Evolutionary conservation across 1,140 invertebrate genomes (phyloP), one percentile per base, ranked within the genome.

Genomic region (Anastrepha ludens): DNA sequence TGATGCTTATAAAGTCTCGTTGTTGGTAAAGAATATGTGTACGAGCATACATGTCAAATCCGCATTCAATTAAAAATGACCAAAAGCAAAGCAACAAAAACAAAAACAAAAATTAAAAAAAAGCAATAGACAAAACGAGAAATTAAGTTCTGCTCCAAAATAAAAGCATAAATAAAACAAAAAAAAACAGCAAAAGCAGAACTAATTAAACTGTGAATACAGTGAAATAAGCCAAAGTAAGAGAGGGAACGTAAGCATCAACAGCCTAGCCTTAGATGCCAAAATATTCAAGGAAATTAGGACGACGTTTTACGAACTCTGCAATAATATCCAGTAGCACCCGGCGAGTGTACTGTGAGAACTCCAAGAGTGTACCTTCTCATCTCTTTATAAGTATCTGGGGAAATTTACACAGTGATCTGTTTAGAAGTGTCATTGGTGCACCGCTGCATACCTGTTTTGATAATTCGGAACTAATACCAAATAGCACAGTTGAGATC

Each of bases 1-100:
- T 81, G 74, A 44, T 81, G 74, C 47, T 20, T 15, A 55, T 55
- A 55, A 55, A 81, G 74, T 20, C 47, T 81, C 47, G 47, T 81
- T 81, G 20, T 9, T 81, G 74, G 74, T n/a, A 20, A 81, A 81
- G 47, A 81, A 81, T 29, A 62, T 17, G 41, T 20, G 74, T 81
- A 58, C 17, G 15, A 81, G 74, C 20, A 50, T n/a, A 20, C 74
- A 81, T 41, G 20, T 81, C 47, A 81, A 81, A 81, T 81, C 74
- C 74, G 74, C 74, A 81, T 81, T 81, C 74, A 81, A 81, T 81
- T 81, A 81, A 81, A 81, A 81, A 81, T 58, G 44, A 20, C 15
- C 47, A 44, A 81, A 81, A 55, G 9, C 15, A n/a, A 55, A 20
- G 2, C 44, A 9, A 11, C 9, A 70, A 70, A 41, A 70, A 7